These are phyloP conservation scores for Scaptomyza caliginosa DNA, from an alignment of 2,888 invertebrate genomes.

Conservation along the genomic window DNA sequence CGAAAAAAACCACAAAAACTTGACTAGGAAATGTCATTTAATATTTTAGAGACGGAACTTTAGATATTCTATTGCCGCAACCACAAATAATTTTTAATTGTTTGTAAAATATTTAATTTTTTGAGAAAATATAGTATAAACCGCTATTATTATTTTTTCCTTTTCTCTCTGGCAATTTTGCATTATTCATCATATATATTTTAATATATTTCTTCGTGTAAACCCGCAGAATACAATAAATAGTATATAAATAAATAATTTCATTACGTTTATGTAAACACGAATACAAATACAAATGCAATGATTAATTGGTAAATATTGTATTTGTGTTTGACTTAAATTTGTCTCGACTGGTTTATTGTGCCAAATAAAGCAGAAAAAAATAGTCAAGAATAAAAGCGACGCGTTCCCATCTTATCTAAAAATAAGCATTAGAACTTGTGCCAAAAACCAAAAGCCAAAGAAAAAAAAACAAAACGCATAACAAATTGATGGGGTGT, in stretches of 20 bases:
- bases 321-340: conserved; percentile 25
- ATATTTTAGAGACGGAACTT: neutral
- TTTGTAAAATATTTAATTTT: neutral
- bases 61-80: neutral
- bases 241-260: conserved; percentile 20
- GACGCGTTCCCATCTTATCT: conserved; percentile 58
- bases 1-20: neutral
- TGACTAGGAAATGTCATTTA: neutral
- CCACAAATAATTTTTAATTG: neutral
- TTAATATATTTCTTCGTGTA: conserved; percentile 11
- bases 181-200: conserved; percentile 23
- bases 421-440: conserved; percentile 71
- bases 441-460: conserved; percentile 68
- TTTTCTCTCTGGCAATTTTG: conserved; percentile 1
- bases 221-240: conserved; percentile 34
- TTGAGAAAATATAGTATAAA: too few relatives aligned
- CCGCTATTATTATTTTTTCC: neutral
- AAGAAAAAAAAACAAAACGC: conserved; percentile 34
- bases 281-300: too few relatives aligned
- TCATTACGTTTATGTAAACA: too few relatives aligned
- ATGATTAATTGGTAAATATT: conserved; percentile 53
- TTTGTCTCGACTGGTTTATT: conserved; percentile 33
- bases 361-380: conserved; percentile 49
- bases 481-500: neutral
- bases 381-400: neutral